phyloP scores from a whole-genome alignment of 2,113 vertebrate species.

The Piprites chloris region DNA sequence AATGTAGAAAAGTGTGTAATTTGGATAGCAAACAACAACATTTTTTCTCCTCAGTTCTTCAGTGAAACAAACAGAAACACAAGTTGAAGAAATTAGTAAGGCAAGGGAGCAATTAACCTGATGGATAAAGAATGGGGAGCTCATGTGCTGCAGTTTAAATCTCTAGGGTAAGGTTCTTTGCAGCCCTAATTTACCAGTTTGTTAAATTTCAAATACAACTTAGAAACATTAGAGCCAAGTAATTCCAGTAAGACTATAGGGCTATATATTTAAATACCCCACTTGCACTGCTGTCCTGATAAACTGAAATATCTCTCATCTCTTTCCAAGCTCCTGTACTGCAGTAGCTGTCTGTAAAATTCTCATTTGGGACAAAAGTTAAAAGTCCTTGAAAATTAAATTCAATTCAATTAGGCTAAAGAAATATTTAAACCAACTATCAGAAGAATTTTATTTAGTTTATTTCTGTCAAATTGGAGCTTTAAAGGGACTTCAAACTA shows the following conservation, averaged over 20 bases:
- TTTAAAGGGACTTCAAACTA: constrained; percentile 15
- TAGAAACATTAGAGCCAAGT: constrained; percentile 55
- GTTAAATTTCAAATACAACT: constrained; percentile 52
- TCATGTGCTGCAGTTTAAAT: constrained; percentile 13
- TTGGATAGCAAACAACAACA: neutral
- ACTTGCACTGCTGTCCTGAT: constrained; percentile 40
- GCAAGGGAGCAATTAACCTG: neutral
- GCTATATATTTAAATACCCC: constrained; percentile 38
- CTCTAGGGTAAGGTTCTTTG: neutral
- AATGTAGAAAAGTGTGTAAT: neutral
- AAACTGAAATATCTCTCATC: constrained; percentile 51
- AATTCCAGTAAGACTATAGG: constrained; percentile 39
- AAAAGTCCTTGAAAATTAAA: constrained; percentile 71
- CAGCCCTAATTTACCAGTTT: constrained; percentile 49
- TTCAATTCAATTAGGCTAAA: constrained; percentile 58
- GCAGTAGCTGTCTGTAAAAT: constrained; percentile 54
- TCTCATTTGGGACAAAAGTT: constrained; percentile 60
- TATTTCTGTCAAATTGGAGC: neutral
- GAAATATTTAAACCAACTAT: constrained; percentile 38
- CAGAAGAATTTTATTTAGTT: constrained; percentile 43
- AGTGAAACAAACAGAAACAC: neutral
- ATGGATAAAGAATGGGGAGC: neutral
- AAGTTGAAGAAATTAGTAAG: neutral
- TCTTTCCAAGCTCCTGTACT: constrained; percentile 48
- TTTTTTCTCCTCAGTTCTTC: neutral